Conservation (phyloP, 1,140 invertebrate species). For the Proales similis region DNA sequence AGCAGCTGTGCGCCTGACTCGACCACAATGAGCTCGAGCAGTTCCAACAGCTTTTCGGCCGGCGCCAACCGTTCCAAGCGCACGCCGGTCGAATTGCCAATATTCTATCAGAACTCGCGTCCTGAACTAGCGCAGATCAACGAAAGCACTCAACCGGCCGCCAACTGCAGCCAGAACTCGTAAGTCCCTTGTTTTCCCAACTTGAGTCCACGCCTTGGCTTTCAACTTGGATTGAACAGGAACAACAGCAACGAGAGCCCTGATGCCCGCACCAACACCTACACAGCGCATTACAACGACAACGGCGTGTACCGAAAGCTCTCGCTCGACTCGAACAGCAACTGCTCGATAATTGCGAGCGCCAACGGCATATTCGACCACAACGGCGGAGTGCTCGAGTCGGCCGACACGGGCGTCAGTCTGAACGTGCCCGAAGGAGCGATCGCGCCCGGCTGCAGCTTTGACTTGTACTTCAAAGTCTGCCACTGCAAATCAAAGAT, state of each 20-base stretch:
- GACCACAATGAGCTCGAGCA: no score
- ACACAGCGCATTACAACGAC: slow-evolving; percentile 19
- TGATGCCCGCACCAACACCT: background rate
- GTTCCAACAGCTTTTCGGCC: no score
- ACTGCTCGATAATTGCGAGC: slow-evolving; percentile 45
- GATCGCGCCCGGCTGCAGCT: slow-evolving; percentile 66
- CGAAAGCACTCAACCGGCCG: no score
- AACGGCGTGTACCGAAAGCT: slow-evolving; percentile 26
- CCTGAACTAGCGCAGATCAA: no score
- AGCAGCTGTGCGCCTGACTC: slow-evolving; percentile 17
- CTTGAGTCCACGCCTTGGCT: no score
- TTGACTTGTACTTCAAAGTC: slow-evolving; percentile 91
- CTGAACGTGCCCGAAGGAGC: slow-evolving; percentile 78
- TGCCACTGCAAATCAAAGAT: slow-evolving; percentile 59
- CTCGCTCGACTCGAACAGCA: slow-evolving; percentile 26
- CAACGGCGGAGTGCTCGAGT: slow-evolving; percentile 71
- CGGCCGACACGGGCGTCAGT: slow-evolving; percentile 77
- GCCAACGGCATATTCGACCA: slow-evolving; percentile 53
- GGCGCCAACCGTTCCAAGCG: no score
- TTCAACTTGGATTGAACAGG: no score
- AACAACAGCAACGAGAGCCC: no score
- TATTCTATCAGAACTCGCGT: no score
- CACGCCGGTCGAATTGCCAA: no score
- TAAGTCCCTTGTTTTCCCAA: no score
- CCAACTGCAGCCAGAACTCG: no score